Base-by-base conservation (phyloP, 2,797 vertebrate genomes). In the Gymnoscopelus braueri region DNA sequence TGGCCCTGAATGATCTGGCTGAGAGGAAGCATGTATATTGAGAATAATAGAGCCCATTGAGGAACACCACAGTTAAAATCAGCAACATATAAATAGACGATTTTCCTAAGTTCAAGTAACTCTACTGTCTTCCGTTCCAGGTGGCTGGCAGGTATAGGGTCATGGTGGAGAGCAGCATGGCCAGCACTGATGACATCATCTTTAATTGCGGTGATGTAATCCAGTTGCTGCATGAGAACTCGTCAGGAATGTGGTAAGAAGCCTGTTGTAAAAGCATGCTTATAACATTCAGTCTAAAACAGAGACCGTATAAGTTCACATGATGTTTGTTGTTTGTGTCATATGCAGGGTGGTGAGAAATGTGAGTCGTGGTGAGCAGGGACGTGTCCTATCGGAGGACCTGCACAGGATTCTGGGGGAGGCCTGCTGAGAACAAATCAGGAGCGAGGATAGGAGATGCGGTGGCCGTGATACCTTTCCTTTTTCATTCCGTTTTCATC, bases 161-260 rank as follows among this genome's bases (percentile, higher is more conserved):
- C 66, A 90, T 95, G 88, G 92, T 93, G 54, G 95, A 97, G 75
- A 95, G 95, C 86, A 94, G 92, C 79, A 94, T 92, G 82, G 91
- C 91, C 58, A 95, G 92, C 64, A 90, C 92, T n/a, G 94, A 97
- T 87, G 96, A 97, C 66, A 87, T 97, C 67, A 90, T 96, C 71
- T 93, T 97, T 79, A 97, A 95, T 86, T 94, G 93, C 0, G 96
- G 96, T 5, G 96, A 96, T 78, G 92, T 95, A 75, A 95, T 97
- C 79, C 92, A 96, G 78, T 90, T 98, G 63, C 75, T 96, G 65
- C 92, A 93, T 23, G 94, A 96, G 81, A 94, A 94, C 44, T 72
- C 87, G 49, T 94, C 94, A 39, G 95, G 95, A 77, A 92, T 94
- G 63, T 96, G 96, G 95, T 96, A 94, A 90, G 88, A 54, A 3